Evolutionary conservation across 2,113 vertebrate genomes (phyloP).

Genomic region (Kryptolebias marmoratus): DNA sequence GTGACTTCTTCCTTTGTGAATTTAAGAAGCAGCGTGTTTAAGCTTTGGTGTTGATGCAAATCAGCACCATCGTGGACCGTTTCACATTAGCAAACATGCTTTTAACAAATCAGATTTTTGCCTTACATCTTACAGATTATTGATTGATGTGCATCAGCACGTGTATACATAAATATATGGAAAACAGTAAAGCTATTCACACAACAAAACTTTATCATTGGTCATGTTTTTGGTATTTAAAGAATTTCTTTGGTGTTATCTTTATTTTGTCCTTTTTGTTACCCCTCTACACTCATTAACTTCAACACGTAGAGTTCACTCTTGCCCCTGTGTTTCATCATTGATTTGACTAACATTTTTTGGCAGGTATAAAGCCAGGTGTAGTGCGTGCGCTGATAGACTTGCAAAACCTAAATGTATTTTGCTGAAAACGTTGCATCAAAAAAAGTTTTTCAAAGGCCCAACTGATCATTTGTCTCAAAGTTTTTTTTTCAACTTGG

Average conservation of each 20-base stretch:
- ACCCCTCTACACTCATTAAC: constrained; percentile 1
- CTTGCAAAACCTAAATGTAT: constrained; percentile 8
- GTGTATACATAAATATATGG: background rate
- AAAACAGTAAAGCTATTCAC: background rate
- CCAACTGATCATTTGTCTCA: constrained; percentile 1
- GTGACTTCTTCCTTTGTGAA: constrained; percentile 35
- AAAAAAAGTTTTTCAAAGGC: background rate
- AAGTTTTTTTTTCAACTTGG: constrained; percentile 7
- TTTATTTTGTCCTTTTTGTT: constrained; percentile 1
- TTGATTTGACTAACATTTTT: constrained; percentile 43
- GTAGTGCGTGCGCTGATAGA: background rate
- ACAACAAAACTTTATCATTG: background rate
- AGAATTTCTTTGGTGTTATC: background rate
- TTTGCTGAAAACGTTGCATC: background rate
- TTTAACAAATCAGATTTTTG: background rate
- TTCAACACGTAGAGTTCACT: constrained; percentile 13
- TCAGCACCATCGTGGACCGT: constrained; percentile 48
- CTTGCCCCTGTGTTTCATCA: constrained; percentile 58
- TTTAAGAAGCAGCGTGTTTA: background rate
- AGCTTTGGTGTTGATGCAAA: background rate
- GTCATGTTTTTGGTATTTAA: background rate
- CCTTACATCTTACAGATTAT: background rate
- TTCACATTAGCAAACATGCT: background rate
- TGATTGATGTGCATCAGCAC: background rate
- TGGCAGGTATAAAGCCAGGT: constrained; percentile 33